Evolutionary conservation across 2,888 invertebrate species (phyloP), one percentile per base, ranked within the genome.

Genomic region (Spicauda simplicius): DNA sequence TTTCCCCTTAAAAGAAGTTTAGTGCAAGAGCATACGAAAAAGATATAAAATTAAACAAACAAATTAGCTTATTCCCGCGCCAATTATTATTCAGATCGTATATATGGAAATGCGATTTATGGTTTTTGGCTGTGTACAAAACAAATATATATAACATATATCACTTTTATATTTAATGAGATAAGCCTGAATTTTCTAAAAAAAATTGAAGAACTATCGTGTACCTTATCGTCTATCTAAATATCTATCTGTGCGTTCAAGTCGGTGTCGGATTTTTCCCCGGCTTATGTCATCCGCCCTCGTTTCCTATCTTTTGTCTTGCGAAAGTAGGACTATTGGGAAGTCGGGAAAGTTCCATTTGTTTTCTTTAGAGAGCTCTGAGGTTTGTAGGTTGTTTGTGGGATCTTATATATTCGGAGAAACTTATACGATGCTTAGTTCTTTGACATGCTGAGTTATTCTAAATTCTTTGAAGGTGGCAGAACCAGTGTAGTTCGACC

Each of bases 231-330:
- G 2, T 4, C 33, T 33, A 33, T 33, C 33, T 33, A 33, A 33
- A 33, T 10, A 41, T 41, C 41, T 16, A 7, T 48, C 5, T 14
- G 16, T 48, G 16, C 16, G 48, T 16, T 37, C 16, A 58, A 25
- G n/a, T 20, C 16, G 18, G 16, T 41, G 33, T 65, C 45, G 59
- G 30, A n/a, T 53, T 58, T 53, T 58, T 25, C 25, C 33, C 37
- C 41, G 30, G 59, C 59, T 59, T 65, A 60, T 58, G 54, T 48
- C 62, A 50, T 52, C 25, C 37, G 54, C 7, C 65, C 59, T 54
- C 52, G 59, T 59, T 65, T 48, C 59, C 58, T 65, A 58, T 65
- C 64, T 59, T 58, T 54, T 59, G 65, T 65, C 54, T 59, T 25
- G 25, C 12, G n/a, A 59, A 59, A 59, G 65, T 59, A 45, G 48